Percentiles rank a stretch among this genome's conserved stretches.
These are phyloP conservation scores for Podabrus alpinus DNA, from an alignment of 2,888 invertebrate genomes.

Conservation along the genomic window DNA sequence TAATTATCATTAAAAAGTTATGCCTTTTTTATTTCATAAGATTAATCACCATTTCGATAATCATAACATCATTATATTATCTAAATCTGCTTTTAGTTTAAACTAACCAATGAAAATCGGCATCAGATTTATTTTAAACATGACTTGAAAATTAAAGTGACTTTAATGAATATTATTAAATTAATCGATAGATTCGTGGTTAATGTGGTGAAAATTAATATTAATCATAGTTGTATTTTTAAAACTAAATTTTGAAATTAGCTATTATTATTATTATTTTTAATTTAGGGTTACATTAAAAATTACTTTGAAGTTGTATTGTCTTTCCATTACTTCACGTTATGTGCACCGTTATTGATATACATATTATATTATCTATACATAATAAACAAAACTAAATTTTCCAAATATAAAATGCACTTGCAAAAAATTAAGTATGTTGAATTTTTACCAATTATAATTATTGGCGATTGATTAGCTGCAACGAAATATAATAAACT, in stretches of 20 bases:
- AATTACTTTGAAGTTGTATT: background rate
- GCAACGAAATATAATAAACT: background rate
- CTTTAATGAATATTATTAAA: too few species aligned
- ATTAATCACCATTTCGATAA: constrained; percentile 6
- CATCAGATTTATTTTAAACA: too few species aligned
- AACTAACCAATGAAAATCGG: too few species aligned
- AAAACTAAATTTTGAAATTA: too few species aligned
- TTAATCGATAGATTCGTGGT: too few species aligned
- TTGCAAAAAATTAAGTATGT: background rate
- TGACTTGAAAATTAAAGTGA: too few species aligned
- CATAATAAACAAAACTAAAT: background rate
- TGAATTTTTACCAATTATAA: background rate
- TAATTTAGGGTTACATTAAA: background rate
- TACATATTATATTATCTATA: too few species aligned
- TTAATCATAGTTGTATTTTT: too few species aligned
- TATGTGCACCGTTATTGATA: background rate
- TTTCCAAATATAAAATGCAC: background rate
- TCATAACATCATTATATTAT: background rate
- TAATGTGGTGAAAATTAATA: too few species aligned
- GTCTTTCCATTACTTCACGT: background rate
- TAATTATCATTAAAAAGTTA: background rate
- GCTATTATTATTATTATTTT: too few species aligned
- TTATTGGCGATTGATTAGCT: background rate
- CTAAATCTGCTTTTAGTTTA: background rate
- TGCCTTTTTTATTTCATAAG: background rate